A percentile compares a stretch with the other conserved stretches of the same genome.
Conservation (phyloP, 2,888 invertebrate species). For the Phania funesta region DNA sequence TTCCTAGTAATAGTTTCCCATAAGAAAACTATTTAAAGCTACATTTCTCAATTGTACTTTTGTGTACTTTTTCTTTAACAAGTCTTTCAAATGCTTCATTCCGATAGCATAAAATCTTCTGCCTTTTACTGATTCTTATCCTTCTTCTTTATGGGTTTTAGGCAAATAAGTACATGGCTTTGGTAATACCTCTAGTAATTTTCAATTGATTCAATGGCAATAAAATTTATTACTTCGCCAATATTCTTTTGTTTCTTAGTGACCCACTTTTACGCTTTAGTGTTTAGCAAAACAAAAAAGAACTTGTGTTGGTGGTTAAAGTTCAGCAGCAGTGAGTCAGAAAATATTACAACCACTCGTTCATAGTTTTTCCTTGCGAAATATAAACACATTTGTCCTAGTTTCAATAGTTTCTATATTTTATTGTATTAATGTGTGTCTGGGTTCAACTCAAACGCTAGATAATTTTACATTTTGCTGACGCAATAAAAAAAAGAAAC, state of each 20-base stretch:
- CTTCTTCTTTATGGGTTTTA: no score
- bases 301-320: conserved; percentile 19
- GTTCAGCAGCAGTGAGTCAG: conserved; percentile 17
- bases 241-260: conserved; percentile 8
- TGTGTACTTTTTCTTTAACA: no score
- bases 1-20: no score
- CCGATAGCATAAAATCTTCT: no score
- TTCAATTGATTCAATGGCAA: conserved; percentile 2
- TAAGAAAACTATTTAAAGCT: no score
- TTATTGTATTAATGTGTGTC: conserved; percentile 5
- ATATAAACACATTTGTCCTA: conserved; percentile 55
- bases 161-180: no score
- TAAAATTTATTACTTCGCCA: conserved; percentile 41
- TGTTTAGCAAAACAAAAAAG: background rate
- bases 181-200: background rate
- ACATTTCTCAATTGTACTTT: no score
- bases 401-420: conserved; percentile 23
- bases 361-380: conserved; percentile 25
- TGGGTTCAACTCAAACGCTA: background rate
- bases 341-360: background rate
- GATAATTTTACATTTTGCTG: conserved; percentile 12
- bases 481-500: conserved; percentile 18
- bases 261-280: conserved; percentile 29
- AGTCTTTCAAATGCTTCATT: no score
- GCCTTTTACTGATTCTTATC: no score